phyloP scores from a whole-genome alignment of 2,113 vertebrate species.

The Hippocampus zosterae region DNA sequence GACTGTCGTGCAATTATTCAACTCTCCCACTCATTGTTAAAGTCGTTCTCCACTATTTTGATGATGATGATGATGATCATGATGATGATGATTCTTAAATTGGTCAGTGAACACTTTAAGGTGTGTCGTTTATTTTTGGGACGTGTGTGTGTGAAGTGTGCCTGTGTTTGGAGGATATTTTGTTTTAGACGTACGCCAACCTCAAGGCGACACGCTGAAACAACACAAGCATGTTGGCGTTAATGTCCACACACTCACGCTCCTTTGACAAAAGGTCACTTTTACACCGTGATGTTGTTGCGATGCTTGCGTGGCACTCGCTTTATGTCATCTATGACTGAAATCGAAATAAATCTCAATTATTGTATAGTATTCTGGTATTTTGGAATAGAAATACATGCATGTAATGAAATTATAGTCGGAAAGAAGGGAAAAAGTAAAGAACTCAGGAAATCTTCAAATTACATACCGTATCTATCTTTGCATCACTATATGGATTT shows the following conservation, averaged over 20 bases:
- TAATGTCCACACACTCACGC: neutral
- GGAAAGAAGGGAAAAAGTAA: too few species aligned
- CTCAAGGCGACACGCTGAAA: neutral
- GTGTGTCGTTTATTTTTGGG: neutral
- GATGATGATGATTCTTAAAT: too few species aligned
- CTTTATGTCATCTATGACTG: neutral
- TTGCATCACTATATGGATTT: too few species aligned
- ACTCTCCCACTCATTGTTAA: too few species aligned
- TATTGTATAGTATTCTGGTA: too few species aligned
- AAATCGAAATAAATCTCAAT: neutral
- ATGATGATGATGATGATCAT: too few species aligned
- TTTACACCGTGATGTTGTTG: neutral
- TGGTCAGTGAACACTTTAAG: neutral
- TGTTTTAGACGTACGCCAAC: neutral
- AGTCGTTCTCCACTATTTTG: too few species aligned
- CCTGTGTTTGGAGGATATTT: neutral
- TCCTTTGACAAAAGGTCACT: neutral
- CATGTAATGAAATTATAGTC: too few species aligned
- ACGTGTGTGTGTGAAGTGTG: neutral
- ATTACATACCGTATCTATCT: too few species aligned
- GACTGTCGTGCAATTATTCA: too few species aligned
- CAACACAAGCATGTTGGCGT: neutral
- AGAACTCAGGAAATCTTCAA: too few species aligned
- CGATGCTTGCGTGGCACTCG: neutral
- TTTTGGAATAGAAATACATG: too few species aligned